Evolutionary conservation across 2,888 invertebrate genomes (phyloP), one percentile per base, ranked within the genome.

Genomic region (Phymatocera aterrima): DNA sequence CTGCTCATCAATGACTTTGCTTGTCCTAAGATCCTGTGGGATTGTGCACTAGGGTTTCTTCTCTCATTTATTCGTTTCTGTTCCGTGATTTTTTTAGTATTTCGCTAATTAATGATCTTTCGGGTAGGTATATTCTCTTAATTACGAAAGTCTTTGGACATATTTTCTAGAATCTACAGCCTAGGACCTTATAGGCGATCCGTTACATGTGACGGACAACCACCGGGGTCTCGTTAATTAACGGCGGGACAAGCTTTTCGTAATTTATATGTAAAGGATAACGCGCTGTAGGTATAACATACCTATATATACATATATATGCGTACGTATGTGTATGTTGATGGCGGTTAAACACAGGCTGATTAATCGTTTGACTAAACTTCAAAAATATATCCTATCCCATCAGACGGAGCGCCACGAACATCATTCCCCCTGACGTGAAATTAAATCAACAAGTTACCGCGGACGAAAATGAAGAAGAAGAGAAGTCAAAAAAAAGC

Each of bases 191-290:
- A 8, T 6, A 8, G 48, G 51, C 31, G 48, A 51, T 72, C 72
- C 51, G 31, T 51, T 72, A 43, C 48, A 51, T 18, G 31, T 72
- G 34, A 72, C 34, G 31, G n/a, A 34, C 34, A 34, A 31, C 70
- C 70, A 8, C 31, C 28, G 8, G 72, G 72, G 72, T 72, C 34
- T 51, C 72, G 34, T 51, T 51, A 72, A 72, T 72, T 72, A 72
- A 34, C 34, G n/a, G n/a, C 48, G 34, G n/a, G n/a, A 48, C n/a
- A 51, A 18, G 34, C 34, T 51, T 51, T 72, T 18, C 28, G 51
- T 48, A 72, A 72, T 72, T 10, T 72, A 72, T 72, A 43, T 31
- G 43, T 21, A 68, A 68, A 46, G 68, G 68, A 68, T 68, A 68
- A 72, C 72, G 48, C 31, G 31, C 10, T 51, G n/a, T n/a, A n/a